Base-by-base conservation (phyloP, 2,113 vertebrate species). In the Muntiacus reevesi region DNA sequence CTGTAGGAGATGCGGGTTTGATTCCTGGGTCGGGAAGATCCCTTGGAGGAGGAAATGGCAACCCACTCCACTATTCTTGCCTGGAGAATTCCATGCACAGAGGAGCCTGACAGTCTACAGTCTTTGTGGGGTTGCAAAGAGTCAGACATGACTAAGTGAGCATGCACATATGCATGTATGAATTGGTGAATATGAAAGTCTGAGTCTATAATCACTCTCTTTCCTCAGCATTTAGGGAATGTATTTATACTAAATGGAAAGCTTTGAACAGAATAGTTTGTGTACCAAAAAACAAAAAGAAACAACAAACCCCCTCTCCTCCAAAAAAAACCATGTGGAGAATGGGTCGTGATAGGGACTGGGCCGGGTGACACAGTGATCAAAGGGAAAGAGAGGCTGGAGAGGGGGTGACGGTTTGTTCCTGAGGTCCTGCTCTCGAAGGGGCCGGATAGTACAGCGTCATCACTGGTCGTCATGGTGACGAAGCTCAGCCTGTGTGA, bases 101-200 rank as follows among this genome's bases (percentile, higher is more conserved):
- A 43, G 23, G 40, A 76, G 71, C 71, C 40, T 25, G 71, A 7
- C 36, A 27, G 36, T 40, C 40, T 43, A 43, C 36, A 25, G 67
- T 40, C 36, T 74, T 19, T 71, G n/a, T 74, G 36, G 67, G n/a
- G 21, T 13, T 74, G 21, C 67, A 74, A 23, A 76, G 71, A 76
- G 71, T 76, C 71, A 43, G 40, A 76, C 71, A 43, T 15, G 23
- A 25, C 40, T 76, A 27, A 27, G 12, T 14, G 40, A 27, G 23
- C 71, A 40, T 0, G 6, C 71, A 43, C 6, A 6, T 15, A 7
- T 3, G 0, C 71, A 40, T 4, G 50, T 27, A 33, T 12, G 57
- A 54, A 36, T 36, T 52, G 54, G 30, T 54, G 74, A 54, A 30
- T 25, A 15, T 25, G 62, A 25, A 52, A 13, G 6, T 90, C 17